These are phyloP conservation scores for Zaprionus lineosus DNA, from an alignment of 2,888 invertebrate genomes.

Conservation along the genomic window DNA sequence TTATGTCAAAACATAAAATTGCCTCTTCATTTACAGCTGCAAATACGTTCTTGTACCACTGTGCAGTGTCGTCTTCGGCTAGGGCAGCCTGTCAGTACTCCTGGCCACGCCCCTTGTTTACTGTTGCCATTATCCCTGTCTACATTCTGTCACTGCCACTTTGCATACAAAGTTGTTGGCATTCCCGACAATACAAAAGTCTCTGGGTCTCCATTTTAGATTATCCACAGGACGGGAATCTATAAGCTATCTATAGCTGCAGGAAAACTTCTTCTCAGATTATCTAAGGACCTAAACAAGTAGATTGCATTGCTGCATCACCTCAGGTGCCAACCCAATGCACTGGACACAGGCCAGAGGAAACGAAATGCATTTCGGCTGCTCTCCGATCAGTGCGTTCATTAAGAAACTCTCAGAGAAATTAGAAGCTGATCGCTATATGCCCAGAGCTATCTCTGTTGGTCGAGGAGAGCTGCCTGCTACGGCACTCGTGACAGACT, in stretches of 20 bases:
- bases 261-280: too few species aligned
- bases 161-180: conserved; percentile 62
- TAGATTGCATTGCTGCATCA: too few species aligned
- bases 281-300: too few species aligned
- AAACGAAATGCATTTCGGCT: too few species aligned
- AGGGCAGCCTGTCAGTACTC: conserved; percentile 24
- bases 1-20: conserved; percentile 47
- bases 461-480: neutral
- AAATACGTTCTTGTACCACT: conserved; percentile 57
- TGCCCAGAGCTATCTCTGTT: too few species aligned
- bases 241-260: too few species aligned
- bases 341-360: too few species aligned
- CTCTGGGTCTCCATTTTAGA: too few species aligned
- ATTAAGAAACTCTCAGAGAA: too few species aligned
- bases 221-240: too few species aligned
- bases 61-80: conserved; percentile 36
- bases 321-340: too few species aligned
- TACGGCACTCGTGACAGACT: conserved; percentile 5
- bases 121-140: conserved; percentile 45
- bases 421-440: neutral
- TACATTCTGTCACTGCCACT: conserved; percentile 45
- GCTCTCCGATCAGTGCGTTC: too few species aligned
- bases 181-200: conserved; percentile 20
- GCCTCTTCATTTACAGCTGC: conserved; percentile 23
- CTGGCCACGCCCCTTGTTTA: conserved; percentile 52